Evolutionary conservation across 2,113 vertebrate genomes (phyloP), one percentile per base, ranked within the genome.

Genomic region (Lanius collurio): DNA sequence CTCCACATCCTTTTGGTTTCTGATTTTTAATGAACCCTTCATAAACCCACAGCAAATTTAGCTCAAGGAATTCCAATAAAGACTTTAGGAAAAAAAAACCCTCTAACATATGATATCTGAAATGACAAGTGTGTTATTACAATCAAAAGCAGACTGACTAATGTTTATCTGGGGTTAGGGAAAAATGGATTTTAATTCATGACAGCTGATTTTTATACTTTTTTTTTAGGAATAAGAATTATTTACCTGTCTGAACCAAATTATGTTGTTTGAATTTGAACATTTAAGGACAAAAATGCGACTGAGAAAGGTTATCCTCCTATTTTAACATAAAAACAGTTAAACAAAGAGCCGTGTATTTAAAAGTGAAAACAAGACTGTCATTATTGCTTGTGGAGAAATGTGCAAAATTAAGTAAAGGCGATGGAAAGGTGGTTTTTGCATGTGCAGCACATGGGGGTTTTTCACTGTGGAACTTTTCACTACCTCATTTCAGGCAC

Each of bases 161-260:
- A 68, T 87, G 71, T 94, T 96, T 96, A 90, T 96, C 93, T 96
- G 95, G 92, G 79, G 74, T 68, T 62, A 83, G 82, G 68, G 60
- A 20, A 90, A 96, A 97, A 94, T 24, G 44, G 74, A 42, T 7
- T 94, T 96, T 96, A 94, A 94, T 93, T 94, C 55, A 47, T 56
- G 90, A 92, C 96, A 91, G 95, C 94, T 79, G 83, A 96, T 87
- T 76, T 81, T 63, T 35, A 22, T 65, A 9, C 37, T 11, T 55
- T 44, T 39, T 74, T 60, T 82, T 3, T 12, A 44, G 76, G 74
- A 88, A 68, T 62, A 81, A 85, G 77, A 88, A 50, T 68, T 94
- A 84, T 96, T 95, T 96, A 95, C 91, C 68, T 94, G 91, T 83
- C 89, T 94, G 92, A 95, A 76, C 57, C 77, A 91, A 83, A 93